Evolutionary conservation across 2,797 vertebrate genomes (phyloP).

Genomic region (Semaprochilodus insignis): DNA sequence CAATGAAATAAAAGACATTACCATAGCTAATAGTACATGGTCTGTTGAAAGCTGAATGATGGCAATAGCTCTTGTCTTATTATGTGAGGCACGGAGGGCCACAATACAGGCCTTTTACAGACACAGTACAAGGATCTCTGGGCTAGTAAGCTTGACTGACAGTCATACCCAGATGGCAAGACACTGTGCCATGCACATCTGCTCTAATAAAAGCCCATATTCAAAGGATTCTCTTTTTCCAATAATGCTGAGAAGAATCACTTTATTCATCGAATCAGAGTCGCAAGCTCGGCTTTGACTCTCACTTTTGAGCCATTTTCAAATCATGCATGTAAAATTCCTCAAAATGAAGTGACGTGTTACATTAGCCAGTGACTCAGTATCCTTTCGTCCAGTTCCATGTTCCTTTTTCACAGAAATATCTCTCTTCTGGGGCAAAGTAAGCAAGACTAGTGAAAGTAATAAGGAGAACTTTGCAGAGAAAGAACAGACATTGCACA

Average conservation of each 20-base stretch:
- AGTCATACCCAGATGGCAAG: conserved; percentile 27
- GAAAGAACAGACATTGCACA: background rate
- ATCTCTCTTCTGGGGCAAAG: conserved; percentile 46
- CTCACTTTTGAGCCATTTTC: background rate
- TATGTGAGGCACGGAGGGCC: background rate
- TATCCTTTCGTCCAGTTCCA: conserved; percentile 23
- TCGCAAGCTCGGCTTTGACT: background rate
- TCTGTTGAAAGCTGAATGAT: conserved; percentile 16
- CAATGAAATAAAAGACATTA: background rate
- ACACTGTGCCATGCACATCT: conserved; percentile 50
- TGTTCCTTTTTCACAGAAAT: conserved; percentile 23
- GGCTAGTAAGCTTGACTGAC: background rate
- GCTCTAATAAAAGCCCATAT: conserved; percentile 49
- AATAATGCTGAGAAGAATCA: conserved; percentile 29
- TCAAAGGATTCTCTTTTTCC: conserved; percentile 31
- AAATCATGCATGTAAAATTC: background rate
- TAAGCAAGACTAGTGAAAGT: conserved; percentile 14
- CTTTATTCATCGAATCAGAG: background rate
- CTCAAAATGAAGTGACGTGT: background rate
- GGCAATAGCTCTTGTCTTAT: background rate
- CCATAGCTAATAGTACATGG: background rate
- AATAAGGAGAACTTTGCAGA: background rate
- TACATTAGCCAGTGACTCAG: background rate
- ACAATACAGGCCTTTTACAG: background rate
- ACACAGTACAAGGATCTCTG: background rate